phyloP scores from a whole-genome alignment of 2,797 vertebrate genomes.

The Tenualosa ilisha region DNA sequence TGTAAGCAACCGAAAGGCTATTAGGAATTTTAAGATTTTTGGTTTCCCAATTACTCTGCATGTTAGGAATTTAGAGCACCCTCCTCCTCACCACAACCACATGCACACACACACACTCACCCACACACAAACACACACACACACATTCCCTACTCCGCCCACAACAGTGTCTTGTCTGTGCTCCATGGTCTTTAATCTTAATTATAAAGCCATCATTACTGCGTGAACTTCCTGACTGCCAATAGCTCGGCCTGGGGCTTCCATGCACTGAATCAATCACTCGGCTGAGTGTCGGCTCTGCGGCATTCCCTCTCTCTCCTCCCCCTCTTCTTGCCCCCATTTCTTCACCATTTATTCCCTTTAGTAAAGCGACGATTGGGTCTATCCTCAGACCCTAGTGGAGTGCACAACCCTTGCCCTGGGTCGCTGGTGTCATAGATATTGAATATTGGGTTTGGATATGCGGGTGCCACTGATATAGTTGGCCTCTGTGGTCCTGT shows the following conservation, averaged over 20 bases:
- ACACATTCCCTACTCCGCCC: conserved; percentile 63
- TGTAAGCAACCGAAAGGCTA: background rate
- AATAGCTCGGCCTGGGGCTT: conserved; percentile 72
- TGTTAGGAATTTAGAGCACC: background rate
- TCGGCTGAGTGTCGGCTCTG: conserved; percentile 61
- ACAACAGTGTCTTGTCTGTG: conserved; percentile 71
- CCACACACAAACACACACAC: conserved; percentile 16
- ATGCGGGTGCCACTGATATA: conserved; percentile 28
- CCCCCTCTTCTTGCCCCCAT: conserved; percentile 50
- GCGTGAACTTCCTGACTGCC: conserved; percentile 72
- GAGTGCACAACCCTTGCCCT: conserved; percentile 63
- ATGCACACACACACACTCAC: background rate
- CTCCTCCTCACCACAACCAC: background rate
- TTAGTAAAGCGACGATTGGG: conserved; percentile 76
- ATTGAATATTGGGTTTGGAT: conserved; percentile 47
- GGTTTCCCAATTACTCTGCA: background rate
- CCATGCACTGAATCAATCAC: conserved; percentile 78
- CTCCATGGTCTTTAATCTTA: conserved; percentile 81
- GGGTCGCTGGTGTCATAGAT: conserved; percentile 38
- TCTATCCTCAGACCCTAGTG: conserved; percentile 65
- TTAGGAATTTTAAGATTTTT: background rate
- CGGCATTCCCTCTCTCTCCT: conserved; percentile 60
- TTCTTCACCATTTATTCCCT: conserved; percentile 60
- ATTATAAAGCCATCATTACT: conserved; percentile 85
- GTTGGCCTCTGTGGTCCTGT: background rate